Percentiles rank a stretch among this genome's conserved stretches.
These are phyloP conservation scores for Drosophila tropicalis DNA, from an alignment of 1,140 invertebrate species.

Conservation along the genomic window DNA sequence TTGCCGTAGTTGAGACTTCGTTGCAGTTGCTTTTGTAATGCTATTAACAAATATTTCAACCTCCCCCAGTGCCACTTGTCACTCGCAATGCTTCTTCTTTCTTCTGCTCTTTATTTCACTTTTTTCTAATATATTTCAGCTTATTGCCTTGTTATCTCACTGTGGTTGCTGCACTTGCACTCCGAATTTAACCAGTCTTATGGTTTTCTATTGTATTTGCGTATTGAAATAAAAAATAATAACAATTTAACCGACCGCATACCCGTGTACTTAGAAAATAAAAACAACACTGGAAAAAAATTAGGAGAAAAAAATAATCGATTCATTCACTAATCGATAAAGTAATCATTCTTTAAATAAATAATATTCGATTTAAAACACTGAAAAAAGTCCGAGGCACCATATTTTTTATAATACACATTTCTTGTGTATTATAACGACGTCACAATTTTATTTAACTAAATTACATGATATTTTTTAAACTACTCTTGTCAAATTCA, in stretches of 20 bases:
- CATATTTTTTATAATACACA: no score
- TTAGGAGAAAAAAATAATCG: background rate
- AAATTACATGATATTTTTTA: no score
- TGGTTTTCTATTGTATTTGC: background rate
- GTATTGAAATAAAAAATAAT: conserved; percentile 7
- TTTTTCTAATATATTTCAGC: background rate
- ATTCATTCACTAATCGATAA: background rate
- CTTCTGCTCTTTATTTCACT: conserved; percentile 1
- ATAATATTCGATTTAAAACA: background rate
- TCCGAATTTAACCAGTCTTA: background rate
- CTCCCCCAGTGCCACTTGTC: background rate
- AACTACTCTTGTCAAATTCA: no score
- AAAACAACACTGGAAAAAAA: conserved; percentile 7
- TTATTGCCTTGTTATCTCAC: background rate
- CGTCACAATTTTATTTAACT: no score
- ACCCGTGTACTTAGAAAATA: background rate
- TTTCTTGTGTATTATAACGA: no score
- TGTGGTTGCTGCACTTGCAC: background rate
- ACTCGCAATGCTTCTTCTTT: conserved; percentile 1
- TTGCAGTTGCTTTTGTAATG: background rate
- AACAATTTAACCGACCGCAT: background rate
- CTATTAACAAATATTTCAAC: conserved; percentile 15
- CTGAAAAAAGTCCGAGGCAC: background rate
- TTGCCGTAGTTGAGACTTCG: background rate
- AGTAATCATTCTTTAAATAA: background rate